Base-by-base conservation (phyloP, 2,888 invertebrate genomes). In the Merodon equestris region DNA sequence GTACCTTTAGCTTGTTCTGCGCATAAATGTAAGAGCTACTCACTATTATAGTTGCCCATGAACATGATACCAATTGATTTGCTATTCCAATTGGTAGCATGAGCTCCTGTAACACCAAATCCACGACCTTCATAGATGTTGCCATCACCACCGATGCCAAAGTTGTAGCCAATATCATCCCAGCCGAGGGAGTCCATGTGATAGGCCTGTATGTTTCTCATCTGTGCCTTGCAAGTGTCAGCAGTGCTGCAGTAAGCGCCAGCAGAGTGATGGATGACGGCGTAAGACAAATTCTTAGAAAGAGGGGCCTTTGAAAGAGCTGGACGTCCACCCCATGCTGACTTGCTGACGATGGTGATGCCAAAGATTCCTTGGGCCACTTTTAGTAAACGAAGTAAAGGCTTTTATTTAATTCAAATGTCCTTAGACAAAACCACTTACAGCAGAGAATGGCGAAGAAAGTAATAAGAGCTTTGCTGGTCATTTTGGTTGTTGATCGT, bases 121-220 rank as follows among this genome's bases (percentile, higher is more conserved):
- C 87, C 88, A 12, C 88, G 86, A 44, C 87, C 88, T 83, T 86
- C 86, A 45, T 88, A 88, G 9, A 87, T 84, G 44, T 85, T 84
- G 51, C 86, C 88, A 83, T 88, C 87, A 12, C 83, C 87, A 51
- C 87, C 87, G 44, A 88, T 85, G 1, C 84, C 83, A 74, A 86
- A 88, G 60, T 85, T 86, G 64, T 88, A 87, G 34, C 86, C 86
- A 64, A 88, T 88, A 74, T 88, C 88, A 13, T 81, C 75, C 86
- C 86, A 88, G 48, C 84, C 84, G 67, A 84, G 70, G n/a, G 82
- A 72, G 50, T 85, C 82, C 85, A 87, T 87, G 74, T 88, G 87
- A 72, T 84, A 86, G 51, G 40, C 57, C 81, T 88, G 88, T 74
- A 87, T 88, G 71, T 82, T 84, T 58, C 83, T 83, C 84, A 88